A percentile compares a stretch with the other conserved stretches of the same genome.
Conservation (phyloP, 2,888 invertebrate genomes). For the Yponomeuta plumbellus region DNA sequence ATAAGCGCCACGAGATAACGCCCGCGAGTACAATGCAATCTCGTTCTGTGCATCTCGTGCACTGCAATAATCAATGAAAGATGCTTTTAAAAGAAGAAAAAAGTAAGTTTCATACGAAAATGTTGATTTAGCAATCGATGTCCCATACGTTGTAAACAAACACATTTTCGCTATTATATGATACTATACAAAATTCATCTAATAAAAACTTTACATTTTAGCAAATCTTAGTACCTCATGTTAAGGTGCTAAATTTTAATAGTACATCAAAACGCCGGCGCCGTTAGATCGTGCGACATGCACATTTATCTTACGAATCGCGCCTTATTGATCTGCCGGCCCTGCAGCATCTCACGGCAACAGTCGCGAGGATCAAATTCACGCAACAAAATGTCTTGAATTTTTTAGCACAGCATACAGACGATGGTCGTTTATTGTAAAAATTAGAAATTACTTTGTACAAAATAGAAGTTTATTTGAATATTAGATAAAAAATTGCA, state of each 20-base stretch:
- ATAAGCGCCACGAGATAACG: slow-evolving; percentile 4
- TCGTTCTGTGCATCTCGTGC: background rate
- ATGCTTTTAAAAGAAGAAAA: background rate
- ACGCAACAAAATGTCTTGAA: slow-evolving; percentile 19
- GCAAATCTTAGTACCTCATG: background rate
- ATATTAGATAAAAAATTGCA: too few species aligned
- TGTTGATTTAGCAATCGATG: background rate
- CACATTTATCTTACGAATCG: slow-evolving; percentile 38
- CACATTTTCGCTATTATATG: background rate
- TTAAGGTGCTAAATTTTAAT: background rate
- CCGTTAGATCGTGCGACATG: background rate
- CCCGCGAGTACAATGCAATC: slow-evolving; percentile 8
- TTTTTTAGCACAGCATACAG: background rate
- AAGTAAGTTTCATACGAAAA: background rate
- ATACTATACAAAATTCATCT: too few species aligned
- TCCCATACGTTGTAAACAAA: slow-evolving; percentile 2
- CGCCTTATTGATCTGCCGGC: slow-evolving; percentile 56
- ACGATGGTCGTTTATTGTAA: background rate
- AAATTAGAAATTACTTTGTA: background rate
- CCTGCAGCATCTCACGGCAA: slow-evolving; percentile 42
- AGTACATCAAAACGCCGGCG: background rate
- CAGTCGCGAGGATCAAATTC: background rate
- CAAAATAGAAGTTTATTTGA: too few species aligned
- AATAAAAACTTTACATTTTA: background rate
- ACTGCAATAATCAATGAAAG: background rate